Conservation (phyloP, 2,113 vertebrate species). For the Ochotona princeps region DNA sequence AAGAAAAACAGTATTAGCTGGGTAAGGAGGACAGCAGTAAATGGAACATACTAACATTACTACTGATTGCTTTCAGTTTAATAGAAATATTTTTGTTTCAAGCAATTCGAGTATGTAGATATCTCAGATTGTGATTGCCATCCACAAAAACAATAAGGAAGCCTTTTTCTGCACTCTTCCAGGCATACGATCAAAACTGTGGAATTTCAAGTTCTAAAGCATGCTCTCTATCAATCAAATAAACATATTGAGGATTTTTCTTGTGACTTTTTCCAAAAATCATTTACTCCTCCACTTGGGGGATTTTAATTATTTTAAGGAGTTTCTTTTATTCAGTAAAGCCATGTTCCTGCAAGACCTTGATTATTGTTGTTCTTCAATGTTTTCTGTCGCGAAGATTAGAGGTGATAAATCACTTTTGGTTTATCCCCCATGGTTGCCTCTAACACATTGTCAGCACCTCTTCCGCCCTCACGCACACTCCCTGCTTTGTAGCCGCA, state of each 20-base stretch:
- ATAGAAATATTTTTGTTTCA: constrained; percentile 64
- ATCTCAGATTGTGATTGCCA: constrained; percentile 57
- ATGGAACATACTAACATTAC: background rate
- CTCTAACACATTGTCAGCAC: constrained; percentile 77
- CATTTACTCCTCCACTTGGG: constrained; percentile 65
- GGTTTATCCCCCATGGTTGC: constrained; percentile 76
- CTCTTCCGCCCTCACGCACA: constrained; percentile 66
- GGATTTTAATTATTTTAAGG: constrained; percentile 70
- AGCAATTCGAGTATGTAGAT: constrained; percentile 52
- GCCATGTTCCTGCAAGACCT: constrained; percentile 70
- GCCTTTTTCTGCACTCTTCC: background rate
- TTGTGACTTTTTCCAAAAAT: constrained; percentile 49
- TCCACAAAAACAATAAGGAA: constrained; percentile 41
- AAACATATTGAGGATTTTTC: constrained; percentile 58
- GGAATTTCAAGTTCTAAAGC: constrained; percentile 50
- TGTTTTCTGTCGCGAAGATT: constrained; percentile 69
- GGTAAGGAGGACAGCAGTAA: constrained; percentile 12
- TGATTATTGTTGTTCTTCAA: constrained; percentile 69
- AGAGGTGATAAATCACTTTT: constrained; percentile 79
- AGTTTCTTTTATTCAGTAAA: constrained; percentile 18
- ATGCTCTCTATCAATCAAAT: constrained; percentile 45
- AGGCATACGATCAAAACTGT: constrained; percentile 54
- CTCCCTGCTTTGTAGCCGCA: constrained; percentile 66
- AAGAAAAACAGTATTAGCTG: background rate
- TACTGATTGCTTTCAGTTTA: constrained; percentile 55